A percentile compares a stretch with the other conserved stretches of the same genome.
Evolutionary conservation across 2,888 invertebrate genomes (phyloP).

Genomic region (Lithophane socia): DNA sequence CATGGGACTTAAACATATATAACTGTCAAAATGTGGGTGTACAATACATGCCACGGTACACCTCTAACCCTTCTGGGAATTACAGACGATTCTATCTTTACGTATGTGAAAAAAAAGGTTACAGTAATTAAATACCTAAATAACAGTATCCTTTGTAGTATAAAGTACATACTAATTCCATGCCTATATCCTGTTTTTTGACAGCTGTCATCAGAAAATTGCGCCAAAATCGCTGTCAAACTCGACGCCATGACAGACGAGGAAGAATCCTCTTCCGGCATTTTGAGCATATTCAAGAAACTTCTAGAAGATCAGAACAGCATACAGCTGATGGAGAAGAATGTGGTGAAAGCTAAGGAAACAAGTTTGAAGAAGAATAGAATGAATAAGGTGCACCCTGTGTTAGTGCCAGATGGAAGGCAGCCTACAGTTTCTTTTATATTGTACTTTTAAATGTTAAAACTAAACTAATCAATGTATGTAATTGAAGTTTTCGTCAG

Average conservation of each 20-base stretch:
- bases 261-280: slow-evolving; percentile 61
- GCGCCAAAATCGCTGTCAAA: slow-evolving; percentile 80
- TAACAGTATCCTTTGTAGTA: no score
- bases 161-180: no score
- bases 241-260: slow-evolving; percentile 74
- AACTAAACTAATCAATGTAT: no score
- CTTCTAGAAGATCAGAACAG: slow-evolving; percentile 78
- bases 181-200: neutral
- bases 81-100: no score
- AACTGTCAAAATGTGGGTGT: no score
- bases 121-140: no score
- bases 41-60: no score
- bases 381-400: slow-evolving; percentile 75
- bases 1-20: no score
- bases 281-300: slow-evolving; percentile 70
- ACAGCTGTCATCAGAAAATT: slow-evolving; percentile 81
- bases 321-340: slow-evolving; percentile 73
- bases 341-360: slow-evolving; percentile 71
- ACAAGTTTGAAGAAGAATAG: slow-evolving; percentile 58
- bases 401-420: slow-evolving; percentile 70
- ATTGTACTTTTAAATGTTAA: slow-evolving; percentile 49
- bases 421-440: slow-evolving; percentile 78
- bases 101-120: no score
- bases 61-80: no score
- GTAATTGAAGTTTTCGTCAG: neutral